These are phyloP conservation scores for Ptychoptera contaminata DNA, from an alignment of 2,888 invertebrate genomes.

Conservation along the genomic window DNA sequence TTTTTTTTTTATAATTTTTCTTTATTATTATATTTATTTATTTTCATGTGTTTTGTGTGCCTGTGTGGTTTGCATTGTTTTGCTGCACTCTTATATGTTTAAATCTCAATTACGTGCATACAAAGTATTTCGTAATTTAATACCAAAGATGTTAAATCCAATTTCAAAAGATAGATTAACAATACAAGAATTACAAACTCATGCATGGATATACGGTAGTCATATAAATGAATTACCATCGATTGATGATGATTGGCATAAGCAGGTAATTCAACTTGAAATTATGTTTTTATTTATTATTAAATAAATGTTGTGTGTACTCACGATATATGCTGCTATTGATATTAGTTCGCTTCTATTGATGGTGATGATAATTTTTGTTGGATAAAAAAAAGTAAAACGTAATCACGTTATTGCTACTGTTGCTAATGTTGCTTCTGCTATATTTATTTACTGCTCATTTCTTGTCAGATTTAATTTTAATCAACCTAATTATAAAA, in stretches of 20 bases:
- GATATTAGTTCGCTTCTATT: no score
- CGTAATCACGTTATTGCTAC: no score
- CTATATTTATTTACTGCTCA: no score
- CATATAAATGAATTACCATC: conserved; percentile 11
- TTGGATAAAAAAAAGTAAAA: no score
- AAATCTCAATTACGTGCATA: neutral
- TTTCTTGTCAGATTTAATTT: no score
- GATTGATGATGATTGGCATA: conserved; percentile 10
- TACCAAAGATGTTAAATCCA: conserved; percentile 14
- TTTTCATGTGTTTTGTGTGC: neutral
- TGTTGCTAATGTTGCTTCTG: no score
- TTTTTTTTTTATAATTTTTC: conserved; percentile 4
- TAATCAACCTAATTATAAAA: no score
- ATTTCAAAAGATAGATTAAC: conserved; percentile 12
- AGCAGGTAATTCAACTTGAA: conserved; percentile 7
- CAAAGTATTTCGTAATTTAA: conserved; percentile 14
- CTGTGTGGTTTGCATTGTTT: neutral
- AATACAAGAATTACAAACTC: conserved; percentile 13
- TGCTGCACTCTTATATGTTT: neutral
- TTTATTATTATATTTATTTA: no score
- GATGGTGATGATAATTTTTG: neutral
- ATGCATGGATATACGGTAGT: conserved; percentile 14
- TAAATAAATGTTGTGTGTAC: neutral
- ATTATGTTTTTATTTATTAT: neutral
- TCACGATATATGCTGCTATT: no score